Evolutionary conservation across 2,888 invertebrate species (phyloP), one percentile per base, ranked within the genome.

Genomic region (Stenodera caucasica): DNA sequence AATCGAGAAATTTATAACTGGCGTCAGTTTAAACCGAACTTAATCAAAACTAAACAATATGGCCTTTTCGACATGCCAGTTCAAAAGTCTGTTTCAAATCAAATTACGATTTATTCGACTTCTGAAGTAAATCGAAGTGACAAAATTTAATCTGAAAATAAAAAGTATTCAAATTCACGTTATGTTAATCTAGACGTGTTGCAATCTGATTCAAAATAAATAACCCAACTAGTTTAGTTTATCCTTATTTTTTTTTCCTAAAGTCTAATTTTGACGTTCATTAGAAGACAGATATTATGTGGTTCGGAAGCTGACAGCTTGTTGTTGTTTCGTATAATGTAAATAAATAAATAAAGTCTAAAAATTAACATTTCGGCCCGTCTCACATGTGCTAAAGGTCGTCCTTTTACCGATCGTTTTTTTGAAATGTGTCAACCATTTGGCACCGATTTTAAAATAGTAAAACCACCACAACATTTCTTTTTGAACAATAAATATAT

Each of bases 401-500:
- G 52, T 61, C 58, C n/a, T n/a, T n/a, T n/a, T n/a, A n/a, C n/a
- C n/a, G n/a, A n/a, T n/a, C n/a, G n/a, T n/a, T n/a, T 26, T 26
- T 26, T 26, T 2, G 26, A 26, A 52, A 62, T 58, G 37, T 62
- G 62, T 58, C 62, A 62, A 45, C 11, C 65, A 63, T 64, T 67
- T 67, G 67, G 64, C 64, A 67, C 14, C 60, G 50, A 59, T 66
- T 64, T 60, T 26, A 5, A 5, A 26, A 26, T 26, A 4, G 26
- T 5, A 51, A 53, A 45, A 12, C 21, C n/a, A 2, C 32, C 18
- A 57, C 63, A 62, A n/a, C n/a, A n/a, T n/a, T 26, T 4, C 66
- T 68, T 66, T 65, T 57, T 35, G 68, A 68, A 68, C 65, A 68
- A 68, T 68, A 66, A 68, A 60, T 61, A 60, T 66, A 66, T 68